These are phyloP conservation scores for Pseudopleuronectes americanus DNA, from an alignment of 2,797 vertebrate genomes.

Conservation along the genomic window DNA sequence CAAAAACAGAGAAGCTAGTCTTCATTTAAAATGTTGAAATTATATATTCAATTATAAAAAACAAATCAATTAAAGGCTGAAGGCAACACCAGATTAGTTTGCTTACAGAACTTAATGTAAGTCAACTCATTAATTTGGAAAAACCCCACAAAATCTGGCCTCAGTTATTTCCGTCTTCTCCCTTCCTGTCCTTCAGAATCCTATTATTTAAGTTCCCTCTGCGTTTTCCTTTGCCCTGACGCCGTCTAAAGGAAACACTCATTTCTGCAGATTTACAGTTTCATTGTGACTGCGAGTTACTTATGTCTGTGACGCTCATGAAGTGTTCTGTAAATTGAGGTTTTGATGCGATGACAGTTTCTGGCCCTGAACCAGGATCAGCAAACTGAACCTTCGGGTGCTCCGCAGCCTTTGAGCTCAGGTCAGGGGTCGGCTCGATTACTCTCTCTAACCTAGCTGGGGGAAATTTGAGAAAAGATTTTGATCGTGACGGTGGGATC, in stretches of 20 bases:
- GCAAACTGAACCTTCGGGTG: slow-evolving; percentile 29
- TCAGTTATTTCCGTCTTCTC: background rate
- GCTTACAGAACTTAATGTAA: background rate
- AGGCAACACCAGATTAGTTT: no score
- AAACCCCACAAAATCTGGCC: background rate
- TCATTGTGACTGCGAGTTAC: slow-evolving; percentile 49
- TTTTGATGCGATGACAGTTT: slow-evolving; percentile 12
- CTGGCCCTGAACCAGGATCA: slow-evolving; percentile 3
- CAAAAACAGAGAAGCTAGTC: no score
- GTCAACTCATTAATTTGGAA: background rate
- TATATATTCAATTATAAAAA: no score
- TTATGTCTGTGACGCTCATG: slow-evolving; percentile 39
- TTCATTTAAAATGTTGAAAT: no score
- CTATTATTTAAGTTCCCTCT: background rate
- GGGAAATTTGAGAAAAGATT: slow-evolving; percentile 19
- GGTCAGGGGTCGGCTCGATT: slow-evolving; percentile 17
- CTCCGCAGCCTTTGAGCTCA: slow-evolving; percentile 24
- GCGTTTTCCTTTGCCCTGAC: background rate
- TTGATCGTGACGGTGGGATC: slow-evolving; percentile 1
- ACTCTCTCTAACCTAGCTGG: slow-evolving; percentile 32
- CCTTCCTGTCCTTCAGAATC: background rate
- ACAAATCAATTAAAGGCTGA: background rate
- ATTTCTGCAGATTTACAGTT: slow-evolving; percentile 17
- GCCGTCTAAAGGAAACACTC: background rate
- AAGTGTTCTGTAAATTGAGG: slow-evolving; percentile 31